Percentiles rank a stretch among this genome's conserved stretches.
These are phyloP conservation scores for Dinomys branickii DNA, from an alignment of 2,113 vertebrate genomes.

Conservation along the genomic window DNA sequence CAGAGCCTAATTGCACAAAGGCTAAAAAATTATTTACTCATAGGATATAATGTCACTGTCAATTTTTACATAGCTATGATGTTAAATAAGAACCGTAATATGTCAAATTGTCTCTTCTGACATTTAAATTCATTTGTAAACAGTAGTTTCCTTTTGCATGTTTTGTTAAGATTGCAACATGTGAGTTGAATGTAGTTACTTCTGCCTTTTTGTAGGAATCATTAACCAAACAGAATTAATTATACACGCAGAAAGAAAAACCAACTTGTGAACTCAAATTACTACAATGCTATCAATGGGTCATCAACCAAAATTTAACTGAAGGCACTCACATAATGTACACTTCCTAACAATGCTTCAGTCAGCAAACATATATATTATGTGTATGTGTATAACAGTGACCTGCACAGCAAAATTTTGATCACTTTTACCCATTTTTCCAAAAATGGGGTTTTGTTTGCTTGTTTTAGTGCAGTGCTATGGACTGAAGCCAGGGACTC, in stretches of 20 bases:
- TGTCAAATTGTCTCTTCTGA: slow-evolving; percentile 13
- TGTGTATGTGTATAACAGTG: neutral
- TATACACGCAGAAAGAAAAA: slow-evolving; percentile 47
- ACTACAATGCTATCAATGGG: neutral
- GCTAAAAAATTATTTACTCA: slow-evolving; percentile 18
- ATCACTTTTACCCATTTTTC: slow-evolving; percentile 12
- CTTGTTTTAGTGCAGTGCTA: neutral
- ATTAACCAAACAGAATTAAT: slow-evolving; percentile 25
- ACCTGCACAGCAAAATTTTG: neutral
- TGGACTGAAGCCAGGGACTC: neutral
- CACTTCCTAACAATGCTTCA: neutral
- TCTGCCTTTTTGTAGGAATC: slow-evolving; percentile 36
- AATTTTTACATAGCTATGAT: slow-evolving; percentile 38
- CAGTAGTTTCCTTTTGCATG: neutral
- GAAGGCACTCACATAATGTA: neutral
- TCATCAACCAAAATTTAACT: slow-evolving; percentile 45
- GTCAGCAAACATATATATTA: neutral
- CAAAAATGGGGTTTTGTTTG: neutral
- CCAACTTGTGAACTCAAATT: slow-evolving; percentile 41
- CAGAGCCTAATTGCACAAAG: slow-evolving; percentile 21
- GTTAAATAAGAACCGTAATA: neutral
- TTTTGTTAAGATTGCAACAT: slow-evolving; percentile 27
- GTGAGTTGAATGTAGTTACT: slow-evolving; percentile 1
- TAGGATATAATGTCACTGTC: neutral
- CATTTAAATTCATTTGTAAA: slow-evolving; percentile 51